Percentiles rank a stretch among this genome's conserved stretches.
Conservation (phyloP, 35 echinoderm and acorn worm species). For the Holothuria glaberrima region DNA sequence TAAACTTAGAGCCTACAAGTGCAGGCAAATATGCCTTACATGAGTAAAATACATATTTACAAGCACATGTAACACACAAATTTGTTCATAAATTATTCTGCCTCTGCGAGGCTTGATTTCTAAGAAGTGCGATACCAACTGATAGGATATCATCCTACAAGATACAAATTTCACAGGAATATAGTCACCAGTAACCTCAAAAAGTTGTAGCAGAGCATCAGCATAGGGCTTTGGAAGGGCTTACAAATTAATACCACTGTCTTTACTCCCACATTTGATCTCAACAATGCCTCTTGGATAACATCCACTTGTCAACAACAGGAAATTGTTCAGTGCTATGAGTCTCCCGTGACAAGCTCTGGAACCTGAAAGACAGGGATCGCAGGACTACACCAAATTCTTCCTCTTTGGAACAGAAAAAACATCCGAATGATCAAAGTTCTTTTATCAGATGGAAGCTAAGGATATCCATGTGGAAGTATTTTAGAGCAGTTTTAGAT, state of each 20-base stretch:
- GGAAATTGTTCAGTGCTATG: constrained; percentile 27
- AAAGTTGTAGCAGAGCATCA: too few relatives aligned
- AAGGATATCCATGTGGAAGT: constrained; percentile 50
- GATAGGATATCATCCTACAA: too few relatives aligned
- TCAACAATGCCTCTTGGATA: neutral
- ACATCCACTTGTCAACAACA: constrained; percentile 36
- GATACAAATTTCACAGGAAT: too few relatives aligned
- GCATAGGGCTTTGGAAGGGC: too few relatives aligned
- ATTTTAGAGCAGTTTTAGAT: constrained; percentile 18
- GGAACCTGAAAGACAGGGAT: neutral
- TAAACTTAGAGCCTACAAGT: too few relatives aligned
- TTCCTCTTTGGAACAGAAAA: constrained; percentile 42
- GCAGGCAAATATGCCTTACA: too few relatives aligned
- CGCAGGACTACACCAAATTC: constrained; percentile 1
- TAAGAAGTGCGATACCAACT: too few relatives aligned
- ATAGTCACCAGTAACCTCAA: too few relatives aligned
- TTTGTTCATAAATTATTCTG: too few relatives aligned
- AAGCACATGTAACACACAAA: too few relatives aligned
- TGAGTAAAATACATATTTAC: too few relatives aligned
- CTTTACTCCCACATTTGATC: constrained; percentile 3
- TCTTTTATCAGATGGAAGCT: constrained; percentile 37
- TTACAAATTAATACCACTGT: neutral
- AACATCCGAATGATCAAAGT: neutral
- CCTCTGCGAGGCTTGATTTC: too few relatives aligned
- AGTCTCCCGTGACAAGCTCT: neutral